Conservation (phyloP, 2,797 vertebrate species). For the Sciurus vulgaris region DNA sequence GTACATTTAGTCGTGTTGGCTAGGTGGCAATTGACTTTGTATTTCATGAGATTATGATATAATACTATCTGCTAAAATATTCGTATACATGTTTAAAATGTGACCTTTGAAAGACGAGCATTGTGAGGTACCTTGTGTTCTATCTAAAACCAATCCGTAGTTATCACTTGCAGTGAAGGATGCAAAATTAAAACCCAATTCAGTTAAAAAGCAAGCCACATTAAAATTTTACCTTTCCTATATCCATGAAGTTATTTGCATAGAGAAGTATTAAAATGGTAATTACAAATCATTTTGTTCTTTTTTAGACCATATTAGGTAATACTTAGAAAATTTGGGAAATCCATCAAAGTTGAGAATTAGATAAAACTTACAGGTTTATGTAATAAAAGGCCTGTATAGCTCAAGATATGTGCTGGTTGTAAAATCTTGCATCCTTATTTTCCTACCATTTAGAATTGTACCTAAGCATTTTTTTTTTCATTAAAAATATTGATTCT, state of each 20-base stretch:
- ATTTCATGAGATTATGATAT: conserved; percentile 19
- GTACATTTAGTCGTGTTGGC: not conserved
- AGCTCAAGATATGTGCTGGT: not conserved
- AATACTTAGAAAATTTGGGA: conserved; percentile 28
- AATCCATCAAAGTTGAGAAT: conserved; percentile 39
- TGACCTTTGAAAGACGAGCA: not conserved
- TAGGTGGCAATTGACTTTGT: not conserved
- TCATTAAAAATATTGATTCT: not conserved
- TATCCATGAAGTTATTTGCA: conserved; percentile 22
- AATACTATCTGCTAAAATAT: not conserved
- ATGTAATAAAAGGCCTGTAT: not conserved
- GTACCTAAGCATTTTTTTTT: not conserved
- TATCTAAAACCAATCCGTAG: not conserved
- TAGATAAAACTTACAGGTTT: conserved; percentile 27
- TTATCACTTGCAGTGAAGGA: not conserved
- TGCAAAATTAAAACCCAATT: conserved; percentile 20
- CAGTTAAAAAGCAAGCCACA: not conserved
- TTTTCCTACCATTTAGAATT: not conserved
- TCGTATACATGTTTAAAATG: conserved; percentile 5
- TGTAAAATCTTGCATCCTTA: not conserved
- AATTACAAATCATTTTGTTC: conserved; percentile 6
- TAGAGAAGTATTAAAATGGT: conserved; percentile 24
- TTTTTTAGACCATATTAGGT: not conserved
- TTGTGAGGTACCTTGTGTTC: conserved; percentile 10
- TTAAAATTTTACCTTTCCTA: conserved; percentile 19